Evolutionary conservation across 2,797 vertebrate species (phyloP).

Genomic region (Pseudopleuronectes americanus): DNA sequence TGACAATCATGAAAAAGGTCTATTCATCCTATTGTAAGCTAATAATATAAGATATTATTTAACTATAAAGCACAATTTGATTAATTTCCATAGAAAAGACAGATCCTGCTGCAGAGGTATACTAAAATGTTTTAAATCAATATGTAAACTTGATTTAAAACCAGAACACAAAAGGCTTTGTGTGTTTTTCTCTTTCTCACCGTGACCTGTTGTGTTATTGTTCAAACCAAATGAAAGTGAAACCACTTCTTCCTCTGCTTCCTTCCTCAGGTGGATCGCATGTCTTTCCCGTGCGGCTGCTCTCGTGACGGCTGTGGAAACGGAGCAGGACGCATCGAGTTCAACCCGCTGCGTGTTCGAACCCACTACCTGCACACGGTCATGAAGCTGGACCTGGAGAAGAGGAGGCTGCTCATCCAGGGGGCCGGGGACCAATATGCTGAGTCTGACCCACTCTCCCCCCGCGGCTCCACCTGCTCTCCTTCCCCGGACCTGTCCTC

Average conservation of each 20-base stretch:
- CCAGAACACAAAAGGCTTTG: too few relatives aligned
- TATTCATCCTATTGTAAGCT: neutral
- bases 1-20: conserved; percentile 1
- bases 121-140: too few relatives aligned
- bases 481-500: conserved; percentile 74
- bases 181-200: too few relatives aligned
- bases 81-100: neutral
- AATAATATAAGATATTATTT: neutral
- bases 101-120: neutral
- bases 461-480: conserved; percentile 75
- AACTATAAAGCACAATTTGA: too few relatives aligned
- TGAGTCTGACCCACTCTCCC: conserved; percentile 57
- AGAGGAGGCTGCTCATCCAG: conserved; percentile 83
- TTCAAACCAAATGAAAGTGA: neutral
- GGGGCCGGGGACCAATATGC: conserved; percentile 56
- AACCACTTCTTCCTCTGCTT: neutral
- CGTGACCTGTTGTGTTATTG: too few relatives aligned
- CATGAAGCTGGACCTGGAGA: conserved; percentile 97
- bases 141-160: too few relatives aligned
- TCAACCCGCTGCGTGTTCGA: conserved; percentile 94
- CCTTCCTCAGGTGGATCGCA: conserved; percentile 90
- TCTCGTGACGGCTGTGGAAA: conserved; percentile 95
- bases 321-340: conserved; percentile 92
- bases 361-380: conserved; percentile 98
- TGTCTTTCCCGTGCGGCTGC: conserved; percentile 97